A percentile compares a stretch with the other conserved stretches of the same genome.
Conservation (phyloP, 2,113 vertebrate species). For the Hylia prasina region DNA sequence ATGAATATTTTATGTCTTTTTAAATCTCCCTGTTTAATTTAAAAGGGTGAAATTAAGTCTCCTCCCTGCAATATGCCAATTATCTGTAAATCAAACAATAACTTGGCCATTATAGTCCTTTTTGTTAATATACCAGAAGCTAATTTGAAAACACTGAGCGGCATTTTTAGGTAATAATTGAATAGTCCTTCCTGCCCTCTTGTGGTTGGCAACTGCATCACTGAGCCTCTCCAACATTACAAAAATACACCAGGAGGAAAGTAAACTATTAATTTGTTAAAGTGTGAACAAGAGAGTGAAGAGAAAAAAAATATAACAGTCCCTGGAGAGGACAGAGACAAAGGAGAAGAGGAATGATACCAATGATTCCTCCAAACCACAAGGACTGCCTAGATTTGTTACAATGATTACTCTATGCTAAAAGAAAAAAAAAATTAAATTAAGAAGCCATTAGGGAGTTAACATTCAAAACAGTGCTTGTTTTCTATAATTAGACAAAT, state of each 20-base stretch:
- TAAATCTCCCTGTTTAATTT: conserved; percentile 96
- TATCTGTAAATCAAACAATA: conserved; percentile 95
- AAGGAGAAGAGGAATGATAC: neutral
- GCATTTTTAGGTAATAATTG: conserved; percentile 71
- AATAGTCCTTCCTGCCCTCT: conserved; percentile 82
- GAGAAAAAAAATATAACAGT: neutral
- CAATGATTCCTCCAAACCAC: neutral
- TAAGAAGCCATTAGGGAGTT: conserved; percentile 16
- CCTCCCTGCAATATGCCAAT: conserved; percentile 86
- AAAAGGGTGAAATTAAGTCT: conserved; percentile 89
- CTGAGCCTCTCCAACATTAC: neutral
- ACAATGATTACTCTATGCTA: neutral
- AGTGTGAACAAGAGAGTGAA: conserved; percentile 4
- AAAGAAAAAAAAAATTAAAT: neutral
- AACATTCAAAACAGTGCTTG: conserved; percentile 14
- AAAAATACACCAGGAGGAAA: neutral
- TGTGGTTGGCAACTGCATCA: conserved; percentile 69
- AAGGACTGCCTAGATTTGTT: neutral
- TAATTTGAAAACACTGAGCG: conserved; percentile 79
- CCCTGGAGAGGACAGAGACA: neutral
- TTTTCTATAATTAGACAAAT: conserved; percentile 38
- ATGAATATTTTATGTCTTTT: conserved; percentile 96
- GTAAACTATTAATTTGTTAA: conserved; percentile 38
- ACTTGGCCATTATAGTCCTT: conserved; percentile 87
- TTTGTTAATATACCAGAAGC: conserved; percentile 85